These are phyloP conservation scores for Linyphia triangularis DNA, from an alignment of 2,888 invertebrate genomes.

Conservation along the genomic window DNA sequence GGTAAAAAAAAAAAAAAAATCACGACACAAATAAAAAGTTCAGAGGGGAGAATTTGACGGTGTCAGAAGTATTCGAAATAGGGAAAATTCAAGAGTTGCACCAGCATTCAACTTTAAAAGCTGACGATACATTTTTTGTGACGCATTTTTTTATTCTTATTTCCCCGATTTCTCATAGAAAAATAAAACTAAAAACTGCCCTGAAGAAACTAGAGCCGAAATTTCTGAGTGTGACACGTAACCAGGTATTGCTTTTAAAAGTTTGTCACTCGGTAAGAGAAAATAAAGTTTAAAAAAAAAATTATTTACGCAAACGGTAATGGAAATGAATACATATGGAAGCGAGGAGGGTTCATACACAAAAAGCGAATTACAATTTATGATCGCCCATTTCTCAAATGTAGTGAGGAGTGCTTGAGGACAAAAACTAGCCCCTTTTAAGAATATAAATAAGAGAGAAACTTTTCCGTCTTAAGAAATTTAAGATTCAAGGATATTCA, in stretches of 20 bases:
- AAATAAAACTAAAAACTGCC: conserved; percentile 22
- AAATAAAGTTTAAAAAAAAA: conserved; percentile 19
- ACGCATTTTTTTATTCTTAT: neutral
- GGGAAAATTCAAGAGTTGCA: conserved; percentile 8
- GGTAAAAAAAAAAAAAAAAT: conserved; percentile 14
- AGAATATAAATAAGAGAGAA: neutral
- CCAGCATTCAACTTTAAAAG: conserved; percentile 48
- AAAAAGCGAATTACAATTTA: conserved; percentile 73
- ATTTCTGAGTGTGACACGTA: conserved; percentile 39
- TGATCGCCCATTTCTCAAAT: conserved; percentile 29
- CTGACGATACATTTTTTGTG: conserved; percentile 44
- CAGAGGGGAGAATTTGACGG: neutral
- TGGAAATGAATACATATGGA: conserved; percentile 63
- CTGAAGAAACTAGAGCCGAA: conserved; percentile 17
- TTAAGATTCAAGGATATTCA: conserved; percentile 30
- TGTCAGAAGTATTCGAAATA: conserved; percentile 13
- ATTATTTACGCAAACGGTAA: conserved; percentile 39
- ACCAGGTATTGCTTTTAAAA: conserved; percentile 70
- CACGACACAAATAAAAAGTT: conserved; percentile 16
- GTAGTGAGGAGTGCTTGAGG: neutral
- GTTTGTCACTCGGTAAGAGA: conserved; percentile 31
- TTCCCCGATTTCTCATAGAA: conserved; percentile 6
- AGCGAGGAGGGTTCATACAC: conserved; percentile 26
- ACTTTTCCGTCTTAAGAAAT: neutral
- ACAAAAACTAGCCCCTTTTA: conserved; percentile 10